These are phyloP conservation scores for Thinocorus orbignyianus DNA, from an alignment of 2,113 vertebrate species.

Conservation along the genomic window DNA sequence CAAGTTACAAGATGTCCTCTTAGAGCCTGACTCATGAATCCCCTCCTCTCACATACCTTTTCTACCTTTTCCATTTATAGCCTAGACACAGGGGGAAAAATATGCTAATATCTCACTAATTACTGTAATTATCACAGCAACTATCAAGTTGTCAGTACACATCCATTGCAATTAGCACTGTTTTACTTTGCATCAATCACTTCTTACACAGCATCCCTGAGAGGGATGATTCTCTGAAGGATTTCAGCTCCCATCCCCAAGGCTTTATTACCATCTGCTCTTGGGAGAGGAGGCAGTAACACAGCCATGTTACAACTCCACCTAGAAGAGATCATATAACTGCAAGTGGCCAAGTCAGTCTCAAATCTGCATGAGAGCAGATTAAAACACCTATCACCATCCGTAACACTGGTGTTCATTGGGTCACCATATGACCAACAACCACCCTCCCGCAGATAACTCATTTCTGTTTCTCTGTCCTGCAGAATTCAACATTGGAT, in stretches of 20 bases:
- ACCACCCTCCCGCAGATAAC: neutral
- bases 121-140: slow-evolving; percentile 64
- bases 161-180: slow-evolving; percentile 65
- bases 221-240: slow-evolving; percentile 1
- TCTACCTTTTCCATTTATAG: slow-evolving; percentile 50
- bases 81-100: neutral
- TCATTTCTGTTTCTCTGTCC: neutral
- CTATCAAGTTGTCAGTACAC: slow-evolving; percentile 68
- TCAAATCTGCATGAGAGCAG: neutral
- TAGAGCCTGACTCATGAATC: neutral
- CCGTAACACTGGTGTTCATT: neutral
- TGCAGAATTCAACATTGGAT: neutral
- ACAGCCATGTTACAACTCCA: neutral
- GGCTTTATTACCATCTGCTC: slow-evolving; percentile 32
- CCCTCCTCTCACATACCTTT: neutral
- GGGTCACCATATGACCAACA: neutral
- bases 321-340: neutral
- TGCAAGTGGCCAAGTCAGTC: neutral
- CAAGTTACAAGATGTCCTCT: neutral
- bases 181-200: slow-evolving; percentile 65
- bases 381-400: neutral
- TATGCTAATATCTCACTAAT: slow-evolving; percentile 32
- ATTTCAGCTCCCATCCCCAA: neutral
- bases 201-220: slow-evolving; percentile 6
- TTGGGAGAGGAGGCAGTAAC: neutral